Conservation (phyloP, 2,113 vertebrate genomes). For the Todiramphus saurophagus region DNA sequence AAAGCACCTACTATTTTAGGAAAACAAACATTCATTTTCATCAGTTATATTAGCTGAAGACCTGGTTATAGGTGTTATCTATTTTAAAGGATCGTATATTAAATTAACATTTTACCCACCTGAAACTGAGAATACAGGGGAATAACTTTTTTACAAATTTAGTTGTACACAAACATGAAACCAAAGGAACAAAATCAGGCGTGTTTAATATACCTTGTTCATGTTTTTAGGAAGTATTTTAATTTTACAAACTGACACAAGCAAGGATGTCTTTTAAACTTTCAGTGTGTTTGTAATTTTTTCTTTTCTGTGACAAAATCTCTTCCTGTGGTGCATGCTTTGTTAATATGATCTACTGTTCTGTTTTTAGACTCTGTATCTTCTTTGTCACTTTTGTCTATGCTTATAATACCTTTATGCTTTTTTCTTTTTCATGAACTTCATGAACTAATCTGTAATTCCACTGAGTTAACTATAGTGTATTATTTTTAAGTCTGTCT, state of each 20-base stretch:
- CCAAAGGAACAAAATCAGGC: background rate
- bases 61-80: background rate
- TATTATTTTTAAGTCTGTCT: rapidly evolving
- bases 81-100: background rate
- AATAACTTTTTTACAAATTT: background rate
- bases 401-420: background rate
- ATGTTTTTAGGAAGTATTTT: background rate
- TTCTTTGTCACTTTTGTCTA: background rate
- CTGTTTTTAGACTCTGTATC: background rate
- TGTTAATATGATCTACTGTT: background rate
- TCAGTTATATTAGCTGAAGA: background rate
- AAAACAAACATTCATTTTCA: background rate
- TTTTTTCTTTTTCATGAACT: background rate
- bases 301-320: background rate
- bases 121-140: background rate
- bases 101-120: background rate
- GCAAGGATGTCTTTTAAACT: background rate
- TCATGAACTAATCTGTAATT: background rate
- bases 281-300: background rate
- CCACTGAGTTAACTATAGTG: background rate
- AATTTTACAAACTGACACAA: background rate
- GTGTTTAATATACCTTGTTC: background rate
- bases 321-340: rapidly evolving
- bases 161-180: background rate
- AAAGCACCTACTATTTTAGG: background rate